Conservation (phyloP, 2,888 invertebrate genomes). For the Callosobruchus maculatus region DNA sequence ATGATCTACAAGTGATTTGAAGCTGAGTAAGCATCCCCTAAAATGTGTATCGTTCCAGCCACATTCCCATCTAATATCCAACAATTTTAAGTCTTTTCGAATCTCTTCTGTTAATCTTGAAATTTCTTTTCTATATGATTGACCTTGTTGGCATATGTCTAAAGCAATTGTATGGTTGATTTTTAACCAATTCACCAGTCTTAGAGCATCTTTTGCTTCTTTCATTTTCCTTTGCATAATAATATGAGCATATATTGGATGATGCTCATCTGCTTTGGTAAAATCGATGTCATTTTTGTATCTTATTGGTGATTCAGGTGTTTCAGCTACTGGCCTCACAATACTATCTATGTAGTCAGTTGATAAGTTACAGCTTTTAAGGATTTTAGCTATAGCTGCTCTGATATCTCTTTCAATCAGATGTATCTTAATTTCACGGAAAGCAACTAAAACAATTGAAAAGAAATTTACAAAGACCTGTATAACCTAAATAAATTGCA, state of each 20-base stretch:
- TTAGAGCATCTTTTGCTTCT: constrained; percentile 41
- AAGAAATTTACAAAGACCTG: not conserved
- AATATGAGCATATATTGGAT: constrained; percentile 53
- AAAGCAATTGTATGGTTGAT: constrained; percentile 67
- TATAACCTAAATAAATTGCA: constrained; percentile 13
- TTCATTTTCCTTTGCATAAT: constrained; percentile 51
- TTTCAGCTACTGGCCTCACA: constrained; percentile 39
- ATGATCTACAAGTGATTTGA: constrained; percentile 70
- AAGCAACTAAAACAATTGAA: constrained; percentile 55
- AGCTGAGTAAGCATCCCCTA: constrained; percentile 83
- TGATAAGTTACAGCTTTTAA: constrained; percentile 78
- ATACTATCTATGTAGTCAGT: constrained; percentile 84
- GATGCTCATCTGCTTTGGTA: constrained; percentile 48
- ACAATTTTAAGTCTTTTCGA: constrained; percentile 55
- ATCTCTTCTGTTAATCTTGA: constrained; percentile 60
- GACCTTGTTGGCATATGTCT: constrained; percentile 57
- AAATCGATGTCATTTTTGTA: constrained; percentile 39
- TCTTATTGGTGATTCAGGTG: constrained; percentile 9
- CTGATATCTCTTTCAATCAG: constrained; percentile 66
- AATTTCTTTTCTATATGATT: constrained; percentile 73
- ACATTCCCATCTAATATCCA: constrained; percentile 71
- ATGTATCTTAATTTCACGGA: constrained; percentile 71
- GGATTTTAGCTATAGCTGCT: constrained; percentile 69
- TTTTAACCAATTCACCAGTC: constrained; percentile 64
- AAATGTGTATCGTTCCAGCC: constrained; percentile 89